Evolutionary conservation across 2,888 invertebrate genomes (phyloP).

Genomic region (Dione vanillae): DNA sequence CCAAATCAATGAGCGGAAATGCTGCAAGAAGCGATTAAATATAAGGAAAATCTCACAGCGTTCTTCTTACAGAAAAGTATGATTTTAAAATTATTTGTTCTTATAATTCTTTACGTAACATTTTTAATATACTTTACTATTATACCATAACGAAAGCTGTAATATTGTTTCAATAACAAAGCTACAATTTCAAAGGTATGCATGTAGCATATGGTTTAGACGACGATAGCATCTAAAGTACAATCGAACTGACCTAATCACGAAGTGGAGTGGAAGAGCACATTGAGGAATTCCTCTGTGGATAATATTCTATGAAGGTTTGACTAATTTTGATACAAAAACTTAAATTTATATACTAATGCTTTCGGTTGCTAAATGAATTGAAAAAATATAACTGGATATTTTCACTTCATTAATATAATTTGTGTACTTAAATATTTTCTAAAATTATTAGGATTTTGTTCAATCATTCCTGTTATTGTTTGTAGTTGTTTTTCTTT

Average conservation of each 20-base stretch:
- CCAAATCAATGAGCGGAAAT: no score
- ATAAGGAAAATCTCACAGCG: no score
- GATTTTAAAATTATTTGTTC: no score
- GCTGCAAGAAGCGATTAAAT: no score
- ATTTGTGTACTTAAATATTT: no score
- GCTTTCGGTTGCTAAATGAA: background rate
- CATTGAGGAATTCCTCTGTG: constrained; percentile 12
- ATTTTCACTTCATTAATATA: no score
- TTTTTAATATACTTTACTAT: background rate
- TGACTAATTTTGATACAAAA: background rate
- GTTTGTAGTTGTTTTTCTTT: no score
- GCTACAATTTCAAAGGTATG: constrained; percentile 5
- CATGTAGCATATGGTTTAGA: background rate
- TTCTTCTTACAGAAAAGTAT: no score
- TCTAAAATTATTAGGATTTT: no score
- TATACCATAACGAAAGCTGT: background rate
- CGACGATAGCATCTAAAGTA: constrained; percentile 19
- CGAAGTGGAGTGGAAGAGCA: constrained; percentile 6
- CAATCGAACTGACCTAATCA: constrained; percentile 16
- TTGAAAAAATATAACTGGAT: no score
- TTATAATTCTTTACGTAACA: no score
- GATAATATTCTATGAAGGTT: constrained; percentile 18
- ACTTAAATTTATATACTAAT: background rate
- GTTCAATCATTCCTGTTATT: no score
- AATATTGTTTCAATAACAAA: background rate